phyloP scores from a whole-genome alignment of 2,797 vertebrate genomes.

The Steatocranus sp. region DNA sequence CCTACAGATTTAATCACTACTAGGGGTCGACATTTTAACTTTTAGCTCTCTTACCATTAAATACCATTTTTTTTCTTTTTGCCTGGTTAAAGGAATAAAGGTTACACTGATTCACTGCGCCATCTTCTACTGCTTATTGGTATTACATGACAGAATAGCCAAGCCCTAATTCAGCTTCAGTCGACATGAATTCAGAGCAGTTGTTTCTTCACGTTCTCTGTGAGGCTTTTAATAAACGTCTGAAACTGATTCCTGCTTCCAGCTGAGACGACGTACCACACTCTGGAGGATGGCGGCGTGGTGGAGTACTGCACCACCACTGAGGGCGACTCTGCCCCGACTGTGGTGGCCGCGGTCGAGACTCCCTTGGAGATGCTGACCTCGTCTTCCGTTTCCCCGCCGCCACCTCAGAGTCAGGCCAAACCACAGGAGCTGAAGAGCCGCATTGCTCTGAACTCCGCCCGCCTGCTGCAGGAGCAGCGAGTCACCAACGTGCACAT shows the following conservation, averaged over 20 bases:
- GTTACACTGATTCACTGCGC: background rate
- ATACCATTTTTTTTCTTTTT: background rate
- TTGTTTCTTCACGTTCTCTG: background rate
- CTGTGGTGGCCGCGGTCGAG: constrained; percentile 73
- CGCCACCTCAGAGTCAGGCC: constrained; percentile 74
- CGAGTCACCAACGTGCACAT: constrained; percentile 93
- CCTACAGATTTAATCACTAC: background rate
- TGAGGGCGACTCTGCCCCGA: constrained; percentile 70
- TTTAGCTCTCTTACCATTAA: background rate
- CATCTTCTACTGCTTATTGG: background rate
- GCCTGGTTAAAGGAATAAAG: background rate
- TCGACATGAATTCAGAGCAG: background rate
- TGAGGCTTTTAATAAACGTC: background rate
- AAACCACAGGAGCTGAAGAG: constrained; percentile 96
- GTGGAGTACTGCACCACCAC: constrained; percentile 96
- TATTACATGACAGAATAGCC: background rate
- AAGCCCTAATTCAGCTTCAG: background rate
- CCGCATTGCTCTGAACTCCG: constrained; percentile 93
- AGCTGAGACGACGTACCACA: constrained; percentile 88
- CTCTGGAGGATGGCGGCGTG: constrained; percentile 86
- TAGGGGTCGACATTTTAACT: background rate
- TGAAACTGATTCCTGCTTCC: constrained; percentile 38
- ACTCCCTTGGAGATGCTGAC: constrained; percentile 86
- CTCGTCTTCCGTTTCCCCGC: constrained; percentile 36
- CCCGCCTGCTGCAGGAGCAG: constrained; percentile 94